Base-by-base conservation (phyloP, 1,140 invertebrate genomes). In the Wasmannia auropunctata region DNA sequence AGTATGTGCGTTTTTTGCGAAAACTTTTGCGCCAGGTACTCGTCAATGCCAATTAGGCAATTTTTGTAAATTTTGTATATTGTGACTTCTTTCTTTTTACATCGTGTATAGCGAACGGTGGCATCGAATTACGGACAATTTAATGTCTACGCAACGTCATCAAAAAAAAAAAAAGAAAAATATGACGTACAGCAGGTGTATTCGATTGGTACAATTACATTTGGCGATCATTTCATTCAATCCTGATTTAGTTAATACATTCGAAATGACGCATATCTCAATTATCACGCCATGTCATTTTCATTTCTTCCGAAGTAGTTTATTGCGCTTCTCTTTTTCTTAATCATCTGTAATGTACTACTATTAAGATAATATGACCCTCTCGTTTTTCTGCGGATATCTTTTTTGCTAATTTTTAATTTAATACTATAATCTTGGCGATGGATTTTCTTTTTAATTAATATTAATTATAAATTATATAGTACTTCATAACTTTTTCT, bases 341-440 rank as follows among this genome's bases (percentile, higher is more conserved):
- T 37, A 19, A 65, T 37, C 43, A 37, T 0, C 40, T 7, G 19
- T 11, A 77, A 22, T 37, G 2, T 54, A 34, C 31, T 40, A 8
- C 2, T 22, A 37, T 67, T 34, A 40, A 67, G 3, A 11, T 65
- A 19, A 16, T 56, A 8, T 76, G 46, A 60, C 19, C 40, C 37
- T 34, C 14, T 56, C 14, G 25, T 25, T 16, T 40, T 62, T 34
- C 62, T 51, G n/a, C 43, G 7, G 19, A 56, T 56, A 72, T 37
- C n/a, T n/a, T 58, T 37, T 62, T 37, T 14, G 46, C 2, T 75
- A 25, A 75, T 76, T 75, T 31, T 58, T 43, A 22, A 74, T 74
- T 58, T 84, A 76, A 84, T 34, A 46, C 62, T 63, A 28, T 63
- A 84, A 77, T 63, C 56, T 58, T 63, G 6, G 2, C 60, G 8